Evolutionary conservation across 1,140 invertebrate genomes (phyloP).

Genomic region (Drosophila micromelanica): DNA sequence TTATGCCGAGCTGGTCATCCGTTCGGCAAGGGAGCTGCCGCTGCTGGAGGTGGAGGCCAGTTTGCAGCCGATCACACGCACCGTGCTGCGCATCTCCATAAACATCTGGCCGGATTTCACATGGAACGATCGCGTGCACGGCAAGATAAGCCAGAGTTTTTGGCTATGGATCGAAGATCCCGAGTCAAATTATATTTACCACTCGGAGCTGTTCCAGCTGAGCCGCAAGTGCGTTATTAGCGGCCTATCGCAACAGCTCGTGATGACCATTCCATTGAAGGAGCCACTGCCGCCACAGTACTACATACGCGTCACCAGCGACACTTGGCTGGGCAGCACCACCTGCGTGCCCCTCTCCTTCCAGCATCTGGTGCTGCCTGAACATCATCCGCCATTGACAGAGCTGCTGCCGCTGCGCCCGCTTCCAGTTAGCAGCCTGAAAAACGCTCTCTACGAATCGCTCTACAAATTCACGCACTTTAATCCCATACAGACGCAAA

Average conservation of each 20-base stretch:
- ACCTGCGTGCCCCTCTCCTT: slow-evolving; percentile 91
- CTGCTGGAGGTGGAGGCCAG: slow-evolving; percentile 91
- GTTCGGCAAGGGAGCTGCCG: slow-evolving; percentile 94
- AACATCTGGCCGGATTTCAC: slow-evolving; percentile 93
- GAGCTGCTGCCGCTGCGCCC: slow-evolving; percentile 96
- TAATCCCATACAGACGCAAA: slow-evolving; percentile 99
- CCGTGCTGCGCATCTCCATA: slow-evolving; percentile 94
- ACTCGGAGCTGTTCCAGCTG: slow-evolving; percentile 95
- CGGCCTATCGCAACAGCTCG: slow-evolving; percentile 91
- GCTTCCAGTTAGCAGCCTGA: slow-evolving; percentile 92
- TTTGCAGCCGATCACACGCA: slow-evolving; percentile 97
- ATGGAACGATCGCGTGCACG: slow-evolving; percentile 96
- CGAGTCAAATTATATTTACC: slow-evolving; percentile 96
- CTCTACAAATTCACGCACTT: slow-evolving; percentile 98
- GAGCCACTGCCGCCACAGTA: slow-evolving; percentile 97
- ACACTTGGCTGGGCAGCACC: slow-evolving; percentile 95
- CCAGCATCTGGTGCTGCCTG: slow-evolving; percentile 95
- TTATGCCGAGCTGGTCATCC: slow-evolving; percentile 91
- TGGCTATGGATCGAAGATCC: slow-evolving; percentile 99
- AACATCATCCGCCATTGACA: slow-evolving; percentile 96
- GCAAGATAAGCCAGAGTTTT: slow-evolving; percentile 94
- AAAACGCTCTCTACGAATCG: slow-evolving; percentile 90
- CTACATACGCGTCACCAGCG: slow-evolving; percentile 93
- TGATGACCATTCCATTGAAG: slow-evolving; percentile 97
- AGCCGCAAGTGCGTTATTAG: slow-evolving; percentile 92